phyloP scores from a whole-genome alignment of 2,113 vertebrate genomes.

The Phaethornis superciliosus region DNA sequence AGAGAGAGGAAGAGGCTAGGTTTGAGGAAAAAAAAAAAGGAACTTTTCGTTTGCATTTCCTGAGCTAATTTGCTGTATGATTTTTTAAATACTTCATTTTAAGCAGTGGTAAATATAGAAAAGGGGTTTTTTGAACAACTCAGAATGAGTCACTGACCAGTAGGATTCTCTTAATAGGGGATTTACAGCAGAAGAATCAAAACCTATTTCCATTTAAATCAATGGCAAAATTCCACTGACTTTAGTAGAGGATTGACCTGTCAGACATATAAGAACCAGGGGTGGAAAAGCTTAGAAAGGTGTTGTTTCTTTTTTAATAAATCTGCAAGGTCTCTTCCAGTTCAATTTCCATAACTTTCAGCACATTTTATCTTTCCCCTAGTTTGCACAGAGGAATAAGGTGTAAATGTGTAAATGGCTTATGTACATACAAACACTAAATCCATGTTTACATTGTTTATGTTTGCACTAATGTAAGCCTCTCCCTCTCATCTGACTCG shows the following conservation, averaged over 20 bases:
- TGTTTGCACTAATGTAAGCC: not conserved
- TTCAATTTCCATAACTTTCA: slow-evolving; percentile 12
- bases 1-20: slow-evolving; percentile 19
- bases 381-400: not conserved
- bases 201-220: slow-evolving; percentile 1
- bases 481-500: not conserved
- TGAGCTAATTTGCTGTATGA: slow-evolving; percentile 28
- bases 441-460: not conserved
- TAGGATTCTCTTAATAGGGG: slow-evolving; percentile 48
- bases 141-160: slow-evolving; percentile 63
- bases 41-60: slow-evolving; percentile 55
- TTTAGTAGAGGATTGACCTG: slow-evolving; percentile 4
- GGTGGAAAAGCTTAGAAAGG: slow-evolving; percentile 21
- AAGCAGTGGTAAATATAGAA: slow-evolving; percentile 46
- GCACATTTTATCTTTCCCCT: not conserved
- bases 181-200: slow-evolving; percentile 49
- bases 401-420: not conserved
- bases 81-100: slow-evolving; percentile 35
- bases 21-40: slow-evolving; percentile 50
- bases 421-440: not conserved
- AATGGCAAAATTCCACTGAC: not conserved
- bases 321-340: slow-evolving; percentile 21
- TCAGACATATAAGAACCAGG: not conserved
- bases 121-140: slow-evolving; percentile 40
- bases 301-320: not conserved